Conservation (phyloP, 2,797 vertebrate genomes). For the Pangasius djambal region DNA sequence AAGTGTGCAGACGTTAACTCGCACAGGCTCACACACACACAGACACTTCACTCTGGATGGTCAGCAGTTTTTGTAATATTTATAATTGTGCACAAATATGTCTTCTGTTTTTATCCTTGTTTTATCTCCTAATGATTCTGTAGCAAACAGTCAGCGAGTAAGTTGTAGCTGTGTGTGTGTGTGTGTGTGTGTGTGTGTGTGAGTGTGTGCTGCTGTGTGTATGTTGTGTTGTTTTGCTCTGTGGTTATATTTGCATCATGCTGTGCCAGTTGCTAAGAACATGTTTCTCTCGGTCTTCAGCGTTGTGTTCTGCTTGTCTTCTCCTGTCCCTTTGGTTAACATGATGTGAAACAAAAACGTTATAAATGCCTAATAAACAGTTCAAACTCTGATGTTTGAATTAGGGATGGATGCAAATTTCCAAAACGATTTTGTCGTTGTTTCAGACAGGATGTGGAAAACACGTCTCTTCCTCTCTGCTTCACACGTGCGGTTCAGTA, state of each 20-base stretch:
- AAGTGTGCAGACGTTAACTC: neutral
- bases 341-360: constrained; percentile 35
- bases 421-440: neutral
- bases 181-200: constrained; percentile 62
- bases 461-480: too few relatives aligned
- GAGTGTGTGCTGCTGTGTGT: constrained; percentile 59
- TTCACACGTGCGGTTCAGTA: neutral
- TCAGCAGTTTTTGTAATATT: neutral
- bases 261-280: constrained; percentile 37
- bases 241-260: constrained; percentile 36
- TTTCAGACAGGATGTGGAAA: too few relatives aligned
- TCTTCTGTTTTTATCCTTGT: constrained; percentile 48
- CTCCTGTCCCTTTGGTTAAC: constrained; percentile 30
- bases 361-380: neutral
- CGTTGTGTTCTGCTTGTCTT: constrained; percentile 1
- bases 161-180: constrained; percentile 67
- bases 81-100: neutral
- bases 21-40: neutral
- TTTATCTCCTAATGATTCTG: constrained; percentile 64
- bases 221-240: constrained; percentile 7
- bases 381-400: neutral
- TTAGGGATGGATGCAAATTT: neutral
- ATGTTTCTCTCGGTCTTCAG: constrained; percentile 31
- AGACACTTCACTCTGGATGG: neutral
- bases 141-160: constrained; percentile 78